Conservation (phyloP, 2,797 vertebrate species). For the Lepilemur ruficaudatus region DNA sequence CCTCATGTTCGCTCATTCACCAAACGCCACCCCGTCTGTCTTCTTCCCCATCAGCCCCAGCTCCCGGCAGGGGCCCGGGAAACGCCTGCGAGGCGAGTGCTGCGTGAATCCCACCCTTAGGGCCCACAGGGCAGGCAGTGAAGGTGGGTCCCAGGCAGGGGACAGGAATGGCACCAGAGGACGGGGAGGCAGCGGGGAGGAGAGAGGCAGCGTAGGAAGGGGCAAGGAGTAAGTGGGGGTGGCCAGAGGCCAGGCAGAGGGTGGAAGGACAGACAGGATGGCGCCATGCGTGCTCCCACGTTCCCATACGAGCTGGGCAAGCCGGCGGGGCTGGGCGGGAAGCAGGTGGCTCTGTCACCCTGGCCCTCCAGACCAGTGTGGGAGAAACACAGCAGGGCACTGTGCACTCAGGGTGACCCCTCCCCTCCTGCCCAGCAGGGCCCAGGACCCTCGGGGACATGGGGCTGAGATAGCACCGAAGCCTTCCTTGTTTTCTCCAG, state of each 20-base stretch:
- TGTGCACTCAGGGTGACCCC: not conserved
- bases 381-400: not conserved
- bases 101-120: fast-evolving
- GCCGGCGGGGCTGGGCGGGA: fast-evolving
- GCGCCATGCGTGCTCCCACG: fast-evolving
- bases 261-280: fast-evolving
- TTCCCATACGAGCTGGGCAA: not conserved
- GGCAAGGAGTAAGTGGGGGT: fast-evolving
- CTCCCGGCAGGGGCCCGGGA: not conserved
- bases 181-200: not conserved
- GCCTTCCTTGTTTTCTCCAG: not conserved
- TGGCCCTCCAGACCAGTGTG: fast-evolving
- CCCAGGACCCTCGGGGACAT: not conserved
- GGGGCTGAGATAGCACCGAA: too few species aligned
- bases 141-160: not conserved
- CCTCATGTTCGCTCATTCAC: fast-evolving
- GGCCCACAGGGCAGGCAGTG: fast-evolving
- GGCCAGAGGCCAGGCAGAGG: not conserved
- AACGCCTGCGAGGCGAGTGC: fast-evolving
- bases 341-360: not conserved
- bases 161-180: not conserved
- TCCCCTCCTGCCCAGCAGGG: not conserved
- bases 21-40: not conserved
- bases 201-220: not conserved
- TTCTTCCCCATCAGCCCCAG: not conserved